Evolutionary conservation across 2,797 vertebrate genomes (phyloP), one percentile per base, ranked within the genome.

Genomic region (Spinus olivaceus): DNA sequence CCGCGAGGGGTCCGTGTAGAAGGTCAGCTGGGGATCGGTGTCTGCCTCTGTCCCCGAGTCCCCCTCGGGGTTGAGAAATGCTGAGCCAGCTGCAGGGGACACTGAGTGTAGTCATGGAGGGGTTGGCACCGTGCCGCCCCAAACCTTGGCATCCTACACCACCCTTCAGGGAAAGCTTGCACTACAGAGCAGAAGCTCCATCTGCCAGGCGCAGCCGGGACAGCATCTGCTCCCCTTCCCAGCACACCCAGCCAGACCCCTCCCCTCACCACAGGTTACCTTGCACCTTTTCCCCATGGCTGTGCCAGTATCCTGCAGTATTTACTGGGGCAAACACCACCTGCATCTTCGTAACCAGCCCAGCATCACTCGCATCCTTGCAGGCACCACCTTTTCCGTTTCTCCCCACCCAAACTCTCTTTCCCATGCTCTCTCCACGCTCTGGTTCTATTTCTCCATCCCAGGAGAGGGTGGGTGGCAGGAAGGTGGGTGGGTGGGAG

Each of bases 1-100:
- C 97, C 99, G 98, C 2, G 99, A 99, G 49, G 99, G 99, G 95
- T 99, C 99, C 0, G 99, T 99, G 98, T 99, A 99, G 98, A 99
- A 99, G 94, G 99, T 99, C 97, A 99, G 98, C 97, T 99, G 99
- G 92, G 99, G 99, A 97, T 99, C 99, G 19, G 99, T 99, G 98
- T 99, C 99, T 14, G 98, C 99, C 98, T 99, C 99, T 1, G 99
- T 99, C 82, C 99, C 98, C 5, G 99, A 99, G 96, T 99, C 99
- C 53, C 99, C 99, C 61, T 99, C 99, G 3, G 99, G 99, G 98
- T 99, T 99, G 97, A 99, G 98, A 97, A 99, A 99, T 6, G 99
- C 99, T 56, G 99, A 99, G 97, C 99, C 99, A 63, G 99, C 99
- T 99, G 98, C 95, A 95, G 93, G 65, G 54, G 82, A 96, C 87